Percentiles rank a stretch among this genome's conserved stretches.
Conservation (phyloP, 2,888 invertebrate genomes). For the Orthosia gracilis region DNA sequence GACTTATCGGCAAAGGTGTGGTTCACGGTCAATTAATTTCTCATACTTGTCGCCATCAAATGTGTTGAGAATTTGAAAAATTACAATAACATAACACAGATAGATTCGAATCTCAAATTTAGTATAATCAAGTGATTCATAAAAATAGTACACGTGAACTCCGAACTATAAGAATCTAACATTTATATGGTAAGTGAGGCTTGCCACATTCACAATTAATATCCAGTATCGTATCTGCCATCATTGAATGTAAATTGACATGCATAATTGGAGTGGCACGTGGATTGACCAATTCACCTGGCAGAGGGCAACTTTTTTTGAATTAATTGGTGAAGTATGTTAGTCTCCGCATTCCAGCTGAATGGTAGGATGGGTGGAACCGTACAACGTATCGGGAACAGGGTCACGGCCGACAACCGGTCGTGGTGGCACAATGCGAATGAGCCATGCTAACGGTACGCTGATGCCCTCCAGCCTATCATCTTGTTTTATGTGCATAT, state of each 20-base stretch:
- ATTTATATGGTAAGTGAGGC: slow-evolving; percentile 6
- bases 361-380: slow-evolving; percentile 79
- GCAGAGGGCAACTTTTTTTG: slow-evolving; percentile 42
- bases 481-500: slow-evolving; percentile 59
- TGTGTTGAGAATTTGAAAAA: slow-evolving; percentile 29
- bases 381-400: slow-evolving; percentile 83
- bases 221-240: slow-evolving; percentile 3
- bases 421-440: slow-evolving; percentile 80
- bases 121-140: slow-evolving; percentile 5
- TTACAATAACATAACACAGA: slow-evolving; percentile 1
- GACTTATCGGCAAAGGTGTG: slow-evolving; percentile 68
- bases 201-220: not conserved
- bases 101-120: slow-evolving; percentile 13
- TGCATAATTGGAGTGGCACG: slow-evolving; percentile 47
- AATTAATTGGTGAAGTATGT: slow-evolving; percentile 73
- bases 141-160: not conserved
- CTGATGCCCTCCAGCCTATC: slow-evolving; percentile 68
- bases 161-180: not conserved
- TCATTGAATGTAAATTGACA: slow-evolving; percentile 14
- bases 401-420: slow-evolving; percentile 89
- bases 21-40: slow-evolving; percentile 71
- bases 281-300: slow-evolving; percentile 46
- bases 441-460: slow-evolving; percentile 80
- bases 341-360: slow-evolving; percentile 84
- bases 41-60: slow-evolving; percentile 50